Conservation (phyloP, 2,113 vertebrate species). For the Philantomba maxwellii region DNA sequence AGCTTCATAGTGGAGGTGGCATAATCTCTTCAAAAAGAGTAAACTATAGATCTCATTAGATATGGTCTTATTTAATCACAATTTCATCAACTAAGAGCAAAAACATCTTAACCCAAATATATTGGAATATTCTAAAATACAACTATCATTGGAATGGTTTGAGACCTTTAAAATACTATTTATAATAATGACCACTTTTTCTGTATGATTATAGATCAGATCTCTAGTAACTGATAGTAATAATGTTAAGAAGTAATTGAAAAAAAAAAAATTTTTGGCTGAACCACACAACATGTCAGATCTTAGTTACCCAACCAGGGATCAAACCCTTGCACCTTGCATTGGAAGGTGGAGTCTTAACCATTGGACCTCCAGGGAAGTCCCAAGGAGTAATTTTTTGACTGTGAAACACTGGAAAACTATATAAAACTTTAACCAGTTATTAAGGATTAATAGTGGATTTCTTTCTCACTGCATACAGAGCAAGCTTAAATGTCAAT, state of each 20-base stretch:
- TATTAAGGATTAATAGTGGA: not conserved
- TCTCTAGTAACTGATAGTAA: not conserved
- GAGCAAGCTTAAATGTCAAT: not conserved
- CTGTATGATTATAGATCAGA: not conserved
- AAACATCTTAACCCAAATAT: not conserved
- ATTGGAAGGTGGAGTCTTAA: not conserved
- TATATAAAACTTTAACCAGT: not conserved
- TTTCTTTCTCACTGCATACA: not conserved
- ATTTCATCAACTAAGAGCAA: not conserved
- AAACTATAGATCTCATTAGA: not conserved
- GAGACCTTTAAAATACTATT: not conserved
- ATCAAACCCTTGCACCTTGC: not conserved
- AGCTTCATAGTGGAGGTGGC: not conserved
- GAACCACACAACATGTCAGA: not conserved
- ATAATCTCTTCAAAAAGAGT: not conserved
- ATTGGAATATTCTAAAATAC: not conserved
- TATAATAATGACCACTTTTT: not conserved
- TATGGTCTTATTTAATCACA: not conserved
- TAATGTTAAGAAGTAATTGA: not conserved
- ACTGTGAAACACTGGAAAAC: not conserved
- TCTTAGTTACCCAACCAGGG: not conserved
- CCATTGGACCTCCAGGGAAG: not conserved
- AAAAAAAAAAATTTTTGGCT: not conserved
- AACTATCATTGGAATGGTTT: not conserved
- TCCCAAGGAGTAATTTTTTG: not conserved